A percentile compares a stretch with the other conserved stretches of the same genome.
phyloP scores from a whole-genome alignment of 2,888 invertebrate genomes.

The Agonum fuliginosum region DNA sequence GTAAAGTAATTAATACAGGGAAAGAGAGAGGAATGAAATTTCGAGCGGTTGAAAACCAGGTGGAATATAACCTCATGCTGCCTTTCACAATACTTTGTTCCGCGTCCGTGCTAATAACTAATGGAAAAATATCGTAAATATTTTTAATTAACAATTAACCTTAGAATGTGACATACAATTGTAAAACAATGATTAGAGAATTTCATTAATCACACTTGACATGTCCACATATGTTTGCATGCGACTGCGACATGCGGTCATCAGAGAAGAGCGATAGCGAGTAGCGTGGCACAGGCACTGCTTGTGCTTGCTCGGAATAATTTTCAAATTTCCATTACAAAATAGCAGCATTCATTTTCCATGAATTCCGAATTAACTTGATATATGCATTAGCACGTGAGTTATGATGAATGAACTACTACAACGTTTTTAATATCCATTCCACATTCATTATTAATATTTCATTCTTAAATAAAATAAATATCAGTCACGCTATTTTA shows the following conservation, averaged over 20 bases:
- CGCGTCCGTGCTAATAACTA: slow-evolving; percentile 53
- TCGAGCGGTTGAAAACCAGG: slow-evolving; percentile 39
- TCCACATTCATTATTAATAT: too few relatives aligned
- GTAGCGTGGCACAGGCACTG: too few relatives aligned
- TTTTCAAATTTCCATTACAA: slow-evolving; percentile 47
- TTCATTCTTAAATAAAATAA: too few relatives aligned
- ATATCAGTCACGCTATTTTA: too few relatives aligned
- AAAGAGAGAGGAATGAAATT: slow-evolving; percentile 48
- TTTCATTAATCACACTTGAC: slow-evolving; percentile 59
- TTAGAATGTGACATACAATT: slow-evolving; percentile 59
- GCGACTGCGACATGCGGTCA: background rate
- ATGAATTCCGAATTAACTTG: slow-evolving; percentile 15
- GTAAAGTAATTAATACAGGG: slow-evolving; percentile 54
- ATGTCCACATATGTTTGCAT: slow-evolving; percentile 43
- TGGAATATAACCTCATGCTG: slow-evolving; percentile 15
- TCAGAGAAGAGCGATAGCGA: slow-evolving; percentile 27
- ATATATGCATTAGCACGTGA: slow-evolving; percentile 20
- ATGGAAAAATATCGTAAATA: slow-evolving; percentile 59
- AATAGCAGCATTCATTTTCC: slow-evolving; percentile 30
- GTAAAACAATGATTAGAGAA: slow-evolving; percentile 58
- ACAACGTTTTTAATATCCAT: too few relatives aligned
- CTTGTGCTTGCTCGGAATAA: slow-evolving; percentile 19
- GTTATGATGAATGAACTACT: too few relatives aligned
- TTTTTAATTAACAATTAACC: slow-evolving; percentile 60
- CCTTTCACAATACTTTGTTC: background rate